A percentile compares a stretch with the other conserved stretches of the same genome.
These are phyloP conservation scores for Erebia aethiops DNA, from an alignment of 2,888 invertebrate species.

Conservation along the genomic window DNA sequence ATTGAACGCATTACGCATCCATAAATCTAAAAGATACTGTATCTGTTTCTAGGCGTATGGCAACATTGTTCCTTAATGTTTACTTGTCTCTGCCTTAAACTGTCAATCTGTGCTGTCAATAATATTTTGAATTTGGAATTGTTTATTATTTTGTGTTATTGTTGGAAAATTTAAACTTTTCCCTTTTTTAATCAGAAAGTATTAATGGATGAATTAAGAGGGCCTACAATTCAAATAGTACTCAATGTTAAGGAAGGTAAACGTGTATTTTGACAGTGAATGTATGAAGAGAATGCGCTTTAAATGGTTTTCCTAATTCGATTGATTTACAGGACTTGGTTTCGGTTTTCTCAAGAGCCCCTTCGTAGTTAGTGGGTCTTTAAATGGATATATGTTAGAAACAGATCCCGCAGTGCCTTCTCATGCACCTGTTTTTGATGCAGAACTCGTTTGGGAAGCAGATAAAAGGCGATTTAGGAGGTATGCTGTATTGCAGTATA, in stretches of 20 bases:
- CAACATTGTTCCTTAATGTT: conserved; percentile 12
- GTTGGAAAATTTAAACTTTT: conserved; percentile 52
- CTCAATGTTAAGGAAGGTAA: conserved; percentile 86
- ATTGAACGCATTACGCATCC: not conserved
- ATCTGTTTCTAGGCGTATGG: not conserved
- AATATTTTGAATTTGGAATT: conserved; percentile 42
- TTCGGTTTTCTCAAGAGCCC: conserved; percentile 81
- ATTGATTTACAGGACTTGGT: conserved; percentile 73
- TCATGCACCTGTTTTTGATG: conserved; percentile 85
- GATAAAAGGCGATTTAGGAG: conserved; percentile 87
- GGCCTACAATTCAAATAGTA: conserved; percentile 86
- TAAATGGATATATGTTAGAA: conserved; percentile 86
- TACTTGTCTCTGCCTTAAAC: too few relatives aligned
- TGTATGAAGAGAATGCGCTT: not conserved
- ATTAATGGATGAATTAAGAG: conserved; percentile 85
- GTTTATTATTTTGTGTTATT: conserved; percentile 58
- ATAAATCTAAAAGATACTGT: too few relatives aligned
- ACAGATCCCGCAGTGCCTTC: conserved; percentile 85
- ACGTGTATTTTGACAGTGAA: conserved; percentile 11
- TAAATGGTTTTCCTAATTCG: not conserved
- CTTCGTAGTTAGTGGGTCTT: conserved; percentile 83
- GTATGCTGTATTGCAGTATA: conserved; percentile 54
- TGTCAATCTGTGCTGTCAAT: conserved; percentile 10
- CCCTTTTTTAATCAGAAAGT: conserved; percentile 45
- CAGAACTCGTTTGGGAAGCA: conserved; percentile 91